Conservation (phyloP, 2,888 invertebrate species). For the Chydorus sphaericus region DNA sequence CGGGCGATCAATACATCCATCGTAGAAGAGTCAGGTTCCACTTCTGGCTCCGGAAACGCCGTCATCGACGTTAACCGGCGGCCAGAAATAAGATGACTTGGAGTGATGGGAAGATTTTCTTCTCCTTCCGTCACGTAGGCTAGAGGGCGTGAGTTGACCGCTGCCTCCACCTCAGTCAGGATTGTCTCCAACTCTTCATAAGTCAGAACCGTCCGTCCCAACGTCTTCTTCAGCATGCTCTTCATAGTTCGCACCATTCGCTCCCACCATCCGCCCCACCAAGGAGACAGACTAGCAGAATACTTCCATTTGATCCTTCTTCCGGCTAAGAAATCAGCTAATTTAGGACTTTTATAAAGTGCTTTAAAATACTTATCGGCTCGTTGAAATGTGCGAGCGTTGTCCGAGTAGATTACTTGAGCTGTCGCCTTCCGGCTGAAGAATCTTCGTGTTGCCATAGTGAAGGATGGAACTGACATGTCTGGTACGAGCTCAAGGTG, state of each 20-base stretch:
- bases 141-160: background rate
- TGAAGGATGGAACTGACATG: background rate
- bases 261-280: background rate
- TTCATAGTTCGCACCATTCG: background rate
- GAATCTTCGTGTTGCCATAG: conserved; percentile 6
- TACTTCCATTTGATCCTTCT: too few relatives aligned
- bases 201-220: background rate
- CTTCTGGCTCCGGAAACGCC: too few relatives aligned
- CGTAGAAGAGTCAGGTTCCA: too few relatives aligned
- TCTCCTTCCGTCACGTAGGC: background rate
- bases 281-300: background rate
- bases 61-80: background rate
- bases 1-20: too few relatives aligned
- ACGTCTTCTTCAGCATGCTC: background rate
- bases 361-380: too few relatives aligned
- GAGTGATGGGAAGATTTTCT: background rate
- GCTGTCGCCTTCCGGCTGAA: background rate
- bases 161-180: background rate
- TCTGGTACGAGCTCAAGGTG: conserved; percentile 4
- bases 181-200: background rate
- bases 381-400: background rate
- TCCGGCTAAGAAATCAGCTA: too few relatives aligned
- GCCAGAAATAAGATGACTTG: background rate
- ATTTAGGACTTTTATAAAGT: too few relatives aligned
- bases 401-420: conserved; percentile 7